Evolutionary conservation across 2,888 invertebrate species (phyloP), one percentile per base, ranked within the genome.

Genomic region (Torymus texanus): DNA sequence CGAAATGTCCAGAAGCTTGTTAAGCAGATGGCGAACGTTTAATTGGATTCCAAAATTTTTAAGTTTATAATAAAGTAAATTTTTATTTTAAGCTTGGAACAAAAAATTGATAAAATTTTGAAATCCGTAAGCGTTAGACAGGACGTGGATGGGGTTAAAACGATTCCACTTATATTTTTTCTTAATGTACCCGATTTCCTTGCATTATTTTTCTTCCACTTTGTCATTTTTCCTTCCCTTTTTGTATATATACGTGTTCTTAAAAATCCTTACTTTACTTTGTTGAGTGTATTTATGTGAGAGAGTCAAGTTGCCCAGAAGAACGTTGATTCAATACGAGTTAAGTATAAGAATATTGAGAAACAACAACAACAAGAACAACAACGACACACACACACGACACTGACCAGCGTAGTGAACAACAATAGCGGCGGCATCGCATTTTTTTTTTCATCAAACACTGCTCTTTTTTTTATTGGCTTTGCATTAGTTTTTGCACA

Each of bases 401-500:
- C 89, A 90, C 90, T 88, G 88, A 87, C 85, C 85, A 89, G 87
- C 87, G 85, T 86, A 83, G 84, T 86, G 67, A 88, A 87, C 85
- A 85, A 83, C 81, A 84, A 84, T 85, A 87, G 88, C 86, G 85
- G 85, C 84, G 85, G 86, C 84, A 86, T 84, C 83, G 84, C 85
- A 83, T 72, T 73, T 81, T 82, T 82, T 81, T 71, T 72, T 18
- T 71, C 70, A 76, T 82, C 61, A 71, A 70, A 13, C 59, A 50
- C 53, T 61, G n/a, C 51, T 65, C 59, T 75, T 62, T 58, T 0
- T 18, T 55, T 58, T 65, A 21, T 14, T 74, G 41, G 41, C 41
- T 74, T 24, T 66, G 16, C 12, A 14, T 51, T 66, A 14, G 53
- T 68, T 24, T 51, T 56, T 41, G 29, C 59, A 63, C 61, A 75